Base-by-base conservation (phyloP, 1,140 invertebrate genomes). In the Hypothenemus hampei region DNA sequence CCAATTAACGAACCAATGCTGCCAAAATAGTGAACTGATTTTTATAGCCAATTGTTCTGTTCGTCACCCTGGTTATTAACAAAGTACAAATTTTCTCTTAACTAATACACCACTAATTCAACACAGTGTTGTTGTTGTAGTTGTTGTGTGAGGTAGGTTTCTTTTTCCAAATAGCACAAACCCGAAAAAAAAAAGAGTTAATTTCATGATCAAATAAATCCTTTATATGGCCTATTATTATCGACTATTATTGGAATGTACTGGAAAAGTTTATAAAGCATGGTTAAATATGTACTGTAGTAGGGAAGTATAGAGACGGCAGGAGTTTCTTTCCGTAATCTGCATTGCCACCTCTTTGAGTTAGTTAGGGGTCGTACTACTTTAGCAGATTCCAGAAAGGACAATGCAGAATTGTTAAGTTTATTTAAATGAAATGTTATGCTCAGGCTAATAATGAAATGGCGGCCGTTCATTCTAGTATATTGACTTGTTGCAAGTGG, bases 261-360 rank as follows among this genome's bases (percentile, higher is more conserved):
- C 69, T 70, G 62, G 64, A 43, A 63, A 48, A 64, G n/a, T n/a
- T n/a, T n/a, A n/a, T n/a, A n/a, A n/a, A n/a, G n/a, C n/a, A n/a
- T n/a, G n/a, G n/a, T n/a, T n/a, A n/a, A n/a, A n/a, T n/a, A 66
- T 49, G 68, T 69, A 69, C 68, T 69, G 68, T 69, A 69, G 68
- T 69, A 69, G 68, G 55, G 56, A 36, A 39, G 59, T 59, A 50
- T 24, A 50, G 53, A 46, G 52, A 46, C 40, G 60, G 60, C 65
- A 64, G 60, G 58, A 47, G 55, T 19, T 37, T 46, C 31, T 58
- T 54, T 60, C 56, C 43, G 35, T 53, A 52, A 37, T 63, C 64
- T 68, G 65, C 65, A 68, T 67, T 68, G 61, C 65, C 57, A 58
- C 56, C 57, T 41, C 62, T 66, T 63, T 15, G 48, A 47, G 16